Base-by-base conservation (phyloP, 2,113 vertebrate genomes). In the Chionis minor region DNA sequence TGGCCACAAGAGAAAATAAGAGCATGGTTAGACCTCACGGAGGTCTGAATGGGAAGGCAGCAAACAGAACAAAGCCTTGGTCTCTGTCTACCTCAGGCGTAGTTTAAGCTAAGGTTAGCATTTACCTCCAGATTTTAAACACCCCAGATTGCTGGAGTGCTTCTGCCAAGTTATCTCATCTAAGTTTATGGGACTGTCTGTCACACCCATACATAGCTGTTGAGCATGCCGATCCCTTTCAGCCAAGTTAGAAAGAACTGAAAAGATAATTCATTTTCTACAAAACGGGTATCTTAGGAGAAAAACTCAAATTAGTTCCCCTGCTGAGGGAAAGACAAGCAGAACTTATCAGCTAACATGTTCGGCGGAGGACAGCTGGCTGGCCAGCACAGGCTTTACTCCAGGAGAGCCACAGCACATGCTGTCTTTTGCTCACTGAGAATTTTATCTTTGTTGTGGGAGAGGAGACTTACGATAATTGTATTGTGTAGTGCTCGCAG, bases 251-350 rank as follows among this genome's bases (percentile, higher is more conserved):
- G 35, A 91, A 91, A 69, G 70, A 95, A 70, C 44, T 61, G 45
- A 55, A 79, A 85, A 75, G 26, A 69, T 20, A 13, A 58, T 70
- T 69, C 0, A 0, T 82, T 91, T 90, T 85, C 62, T 77, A 32
- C 54, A 88, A 80, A 95, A 69, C 0, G 8, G 16, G 27, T 75
- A 61, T 93, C 56, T 77, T 49, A 82, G 51, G 74, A 88, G n/a
- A 65, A 77, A 72, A 94, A 62, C 58, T 82, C 49, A 52, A 66
- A 65, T 40, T 49, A 52, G 66, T 77, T 70, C 44, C 56, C 58
- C 90, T 88, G 93, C 79, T 90, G 81, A 87, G 87, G 74, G 49
- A 88, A 87, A 93, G 86, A 82, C 66, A 69, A 93, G 93, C 66
- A 94, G 70, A 87, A 88, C 49, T 69, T 94, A 69, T 2, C 92